Evolutionary conservation across 2,888 invertebrate genomes (phyloP), one percentile per base, ranked within the genome.

Genomic region (Copidosoma aretas): DNA sequence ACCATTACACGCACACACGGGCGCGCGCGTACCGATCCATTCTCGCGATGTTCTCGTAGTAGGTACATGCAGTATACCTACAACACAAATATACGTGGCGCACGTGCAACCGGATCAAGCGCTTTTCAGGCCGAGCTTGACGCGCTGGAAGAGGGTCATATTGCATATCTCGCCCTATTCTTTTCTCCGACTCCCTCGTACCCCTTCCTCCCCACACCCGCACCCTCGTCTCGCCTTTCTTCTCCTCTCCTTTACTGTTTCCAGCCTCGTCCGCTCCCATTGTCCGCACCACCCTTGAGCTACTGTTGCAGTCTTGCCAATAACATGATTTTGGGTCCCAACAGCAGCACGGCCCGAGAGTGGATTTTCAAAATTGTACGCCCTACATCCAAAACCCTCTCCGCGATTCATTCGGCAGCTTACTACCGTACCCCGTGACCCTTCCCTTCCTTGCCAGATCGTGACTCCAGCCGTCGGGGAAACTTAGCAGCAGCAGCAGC

Each of bases 21-120:
- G n/a, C n/a, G n/a, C n/a, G n/a, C n/a, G n/a, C n/a, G n/a, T n/a
- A n/a, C 43, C 43, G 59, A 22, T 43, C 22, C 22, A 22, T n/a
- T n/a, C n/a, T n/a, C n/a, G n/a, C 43, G 24, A 24, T 17, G 22
- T 43, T 58, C 58, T 41, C 43, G 19, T 43, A 21, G n/a, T 17
- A 17, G 1, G 32, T 32, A 32, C 32, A 3, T 32, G n/a, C n/a
- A 32, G 32, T 32, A 32, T 32, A 32, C 32, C 3, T 32, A 32
- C 32, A 32, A n/a, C 32, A 32, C 32, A 32, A 32, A 32, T 32
- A 32, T 32, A 32, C 19, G 49, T 12, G 60, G 43, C 54, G 8
- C 62, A 62, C 62, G 62, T 62, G 62, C 62, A 54, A 54, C 62
- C 62, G 54, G 62, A 53, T 62, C 54, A 54, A 62, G 62, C 62